Conservation (phyloP, 2,797 vertebrate genomes). For the Oceanodroma leucorhoa region DNA sequence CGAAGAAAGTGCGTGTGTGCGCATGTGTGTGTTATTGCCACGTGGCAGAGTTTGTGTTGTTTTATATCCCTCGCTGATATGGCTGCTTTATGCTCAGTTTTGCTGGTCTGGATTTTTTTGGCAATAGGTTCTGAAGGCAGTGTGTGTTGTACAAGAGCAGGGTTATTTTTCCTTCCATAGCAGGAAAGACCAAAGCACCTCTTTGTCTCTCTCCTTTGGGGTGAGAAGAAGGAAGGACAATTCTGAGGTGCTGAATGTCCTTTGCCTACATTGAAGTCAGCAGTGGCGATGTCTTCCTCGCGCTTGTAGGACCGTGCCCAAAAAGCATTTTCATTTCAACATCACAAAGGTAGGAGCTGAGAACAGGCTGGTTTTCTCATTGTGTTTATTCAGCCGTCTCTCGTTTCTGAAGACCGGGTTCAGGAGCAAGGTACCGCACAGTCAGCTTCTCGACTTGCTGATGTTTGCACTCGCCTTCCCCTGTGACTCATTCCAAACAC, state of each 20-base stretch:
- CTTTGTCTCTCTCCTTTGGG: not conserved
- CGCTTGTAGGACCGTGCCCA: fast-evolving
- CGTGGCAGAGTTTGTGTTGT: not conserved
- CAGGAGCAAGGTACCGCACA: slow-evolving; percentile 32
- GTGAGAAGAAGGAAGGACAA: not conserved
- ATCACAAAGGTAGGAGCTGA: not conserved
- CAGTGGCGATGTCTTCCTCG: not conserved
- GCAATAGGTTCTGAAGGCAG: not conserved
- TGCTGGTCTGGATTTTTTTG: not conserved
- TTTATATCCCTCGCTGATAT: not conserved
- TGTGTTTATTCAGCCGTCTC: slow-evolving; percentile 47
- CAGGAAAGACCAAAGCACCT: not conserved
- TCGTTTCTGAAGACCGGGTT: slow-evolving; percentile 21
- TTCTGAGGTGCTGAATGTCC: not conserved
- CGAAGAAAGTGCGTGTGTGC: not conserved
- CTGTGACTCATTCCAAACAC: slow-evolving; percentile 70
- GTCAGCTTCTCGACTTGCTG: slow-evolving; percentile 64
- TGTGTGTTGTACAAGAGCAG: not conserved
- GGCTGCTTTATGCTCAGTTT: not conserved
- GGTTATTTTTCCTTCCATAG: not conserved
- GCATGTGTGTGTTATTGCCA: not conserved
- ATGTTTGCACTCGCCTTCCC: slow-evolving; percentile 69
- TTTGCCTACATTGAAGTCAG: not conserved
- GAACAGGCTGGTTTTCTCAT: slow-evolving; percentile 12
- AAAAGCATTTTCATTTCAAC: not conserved